These are phyloP conservation scores for Synanthedon andrenaeformis DNA, from an alignment of 2,888 invertebrate genomes.

Conservation along the genomic window DNA sequence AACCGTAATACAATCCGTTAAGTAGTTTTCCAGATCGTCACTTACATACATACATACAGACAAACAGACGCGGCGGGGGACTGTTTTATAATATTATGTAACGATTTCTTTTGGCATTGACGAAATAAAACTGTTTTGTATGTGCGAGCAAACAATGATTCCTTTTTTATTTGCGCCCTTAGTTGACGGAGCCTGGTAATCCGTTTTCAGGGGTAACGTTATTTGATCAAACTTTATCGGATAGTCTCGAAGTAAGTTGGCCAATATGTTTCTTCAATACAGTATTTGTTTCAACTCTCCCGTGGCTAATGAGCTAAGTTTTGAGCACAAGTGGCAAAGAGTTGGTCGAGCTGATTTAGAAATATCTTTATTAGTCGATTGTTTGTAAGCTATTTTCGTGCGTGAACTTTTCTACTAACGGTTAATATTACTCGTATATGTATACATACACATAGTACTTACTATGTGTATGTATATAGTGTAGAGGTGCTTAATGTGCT, in stretches of 20 bases:
- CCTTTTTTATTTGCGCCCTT: neutral
- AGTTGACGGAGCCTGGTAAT: neutral
- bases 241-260: neutral
- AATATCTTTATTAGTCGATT: neutral
- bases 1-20: too few species aligned
- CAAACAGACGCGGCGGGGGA: too few species aligned
- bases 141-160: neutral
- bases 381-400: too few species aligned
- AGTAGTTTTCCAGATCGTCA: too few species aligned
- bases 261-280: constrained; percentile 3
- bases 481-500: too few species aligned
- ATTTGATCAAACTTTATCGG: constrained; percentile 1
- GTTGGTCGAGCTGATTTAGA: neutral
- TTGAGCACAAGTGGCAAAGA: neutral
- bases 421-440: too few species aligned
- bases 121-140: neutral
- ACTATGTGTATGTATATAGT: too few species aligned
- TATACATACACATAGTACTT: too few species aligned
- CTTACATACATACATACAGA: too few species aligned
- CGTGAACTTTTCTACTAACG: too few species aligned
- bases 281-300: neutral
- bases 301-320: neutral
- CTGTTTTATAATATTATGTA: too few species aligned
- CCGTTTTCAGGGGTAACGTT: neutral
- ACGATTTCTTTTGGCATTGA: neutral